Base-by-base conservation (phyloP, 2,113 vertebrate genomes). In the Podiceps cristatus region DNA sequence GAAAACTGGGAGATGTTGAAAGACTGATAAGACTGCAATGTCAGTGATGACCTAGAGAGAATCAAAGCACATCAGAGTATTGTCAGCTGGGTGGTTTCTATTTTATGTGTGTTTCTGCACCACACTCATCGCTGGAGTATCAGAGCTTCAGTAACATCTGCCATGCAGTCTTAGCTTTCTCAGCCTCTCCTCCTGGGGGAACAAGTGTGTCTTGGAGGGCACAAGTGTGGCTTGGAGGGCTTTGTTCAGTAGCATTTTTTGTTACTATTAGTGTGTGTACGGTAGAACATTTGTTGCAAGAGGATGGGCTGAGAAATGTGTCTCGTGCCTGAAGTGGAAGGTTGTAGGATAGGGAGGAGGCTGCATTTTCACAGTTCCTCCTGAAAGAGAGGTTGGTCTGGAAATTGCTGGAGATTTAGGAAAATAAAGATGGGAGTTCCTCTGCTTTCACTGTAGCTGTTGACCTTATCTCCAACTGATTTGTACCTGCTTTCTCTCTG, bases 381-480 rank as follows among this genome's bases (percentile, higher is more conserved):
- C 31, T 67, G 28, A 45, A 74, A n/a, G 24, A 80, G n/a, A 50
- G 49, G 25, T 64, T 90, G 53, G 40, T n/a, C 44, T 74, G 69
- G 69, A 91, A 63, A 75, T 90, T 87, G 22, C 37, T 90, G 66
- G 60, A 86, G n/a, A 74, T 88, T 55, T 58, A 74, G 59, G 5
- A 88, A 76, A 92, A n/a, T 82, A 79, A 77, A 58, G 63, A 28
- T 29, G 76, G n/a, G 44, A 90, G 52, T 86, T 96, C 24, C 18
- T 94, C 44, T 53, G 91, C 45, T 8, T 22, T 84, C 5, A 3
- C 37, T 28, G 20, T 88, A 55, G 86, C 63, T 86, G 63, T 90
- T 95, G 88, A 83, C 20, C 33, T 88, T 93, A 49, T 73, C 69
- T 92, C 60, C 88, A 75, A 72, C 67, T 83, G 86, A 86, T 75